Base-by-base conservation (phyloP, 2,797 vertebrate species). In the Enteromius mattozi region DNA sequence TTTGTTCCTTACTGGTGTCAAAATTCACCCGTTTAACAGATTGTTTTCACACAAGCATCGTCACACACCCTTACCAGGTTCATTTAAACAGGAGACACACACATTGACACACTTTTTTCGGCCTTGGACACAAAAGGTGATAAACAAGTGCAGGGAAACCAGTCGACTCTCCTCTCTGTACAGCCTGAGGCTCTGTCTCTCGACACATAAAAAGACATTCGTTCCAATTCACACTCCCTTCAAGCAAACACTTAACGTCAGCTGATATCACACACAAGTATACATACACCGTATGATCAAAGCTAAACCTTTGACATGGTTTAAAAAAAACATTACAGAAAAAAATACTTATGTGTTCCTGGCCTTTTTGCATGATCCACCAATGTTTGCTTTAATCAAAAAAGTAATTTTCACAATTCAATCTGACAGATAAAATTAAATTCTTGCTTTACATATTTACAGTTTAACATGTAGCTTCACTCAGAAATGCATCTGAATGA, bases 31-130 rank as follows among this genome's bases (percentile, higher is more conserved):
- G 37, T 33, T 61, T 72, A 59, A 68, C 30, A 69, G 59, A 71
- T 47, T 49, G 76, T 69, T 75, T 78, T 37, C 13, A 78, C 4
- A 12, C 45, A 82, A 74, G 61, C 51, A 59, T 63, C 35, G 49
- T 75, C 21, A 74, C 49, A 37, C 33, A 49, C 59, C 49, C 83
- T 35, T 54, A 66, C 14, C 71, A 27, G 45, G 65, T 24, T 24
- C 37, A 49, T 82, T 86, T 63, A 87, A 75, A 81, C 78, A 14
- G 10, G 5, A 65, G 63, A 66, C 24, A 14, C 63, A 40, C 35
- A 59, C n/a, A 54, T 40, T 81, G 86, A 81, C 86, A 86, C 78
- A 84, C 81, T 87, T 86, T 59, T 40, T 78, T 65, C 51, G 63
- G 33, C 77, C 37, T 78, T 80, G 24, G 33, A 59, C 81, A 80